phyloP scores from a whole-genome alignment of 2,797 vertebrate species.

The Cottoperca gobio region DNA sequence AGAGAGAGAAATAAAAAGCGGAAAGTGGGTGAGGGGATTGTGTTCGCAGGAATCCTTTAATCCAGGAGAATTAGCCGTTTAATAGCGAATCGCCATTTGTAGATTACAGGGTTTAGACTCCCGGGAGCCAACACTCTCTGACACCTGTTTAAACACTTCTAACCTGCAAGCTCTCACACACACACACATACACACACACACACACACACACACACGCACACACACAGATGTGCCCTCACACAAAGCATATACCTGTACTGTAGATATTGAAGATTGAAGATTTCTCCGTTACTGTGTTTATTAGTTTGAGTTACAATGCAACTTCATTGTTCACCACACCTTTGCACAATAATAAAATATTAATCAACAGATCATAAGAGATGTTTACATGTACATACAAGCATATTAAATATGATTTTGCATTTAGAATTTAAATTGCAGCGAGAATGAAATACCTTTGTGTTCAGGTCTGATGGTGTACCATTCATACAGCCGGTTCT shows the following conservation, averaged over 20 bases:
- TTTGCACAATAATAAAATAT: neutral
- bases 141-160: slow-evolving; percentile 78
- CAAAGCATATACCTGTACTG: too few species aligned
- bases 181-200: slow-evolving; percentile 5
- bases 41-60: slow-evolving; percentile 84
- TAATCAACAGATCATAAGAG: neutral
- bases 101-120: slow-evolving; percentile 82
- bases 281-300: neutral
- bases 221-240: neutral
- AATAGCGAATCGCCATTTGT: slow-evolving; percentile 83
- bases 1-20: neutral
- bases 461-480: too few species aligned
- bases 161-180: slow-evolving; percentile 20
- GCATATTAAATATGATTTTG: neutral
- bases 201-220: neutral
- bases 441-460: too few species aligned
- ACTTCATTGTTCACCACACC: neutral
- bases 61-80: slow-evolving; percentile 84
- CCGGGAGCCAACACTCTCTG: slow-evolving; percentile 72
- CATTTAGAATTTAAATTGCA: too few species aligned
- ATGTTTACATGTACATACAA: neutral
- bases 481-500: too few species aligned
- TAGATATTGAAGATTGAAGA: neutral
- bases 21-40: slow-evolving; percentile 72
- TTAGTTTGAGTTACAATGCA: neutral